phyloP scores from a whole-genome alignment of 2,797 vertebrate genomes.

The Xiphophorus birchmanni region DNA sequence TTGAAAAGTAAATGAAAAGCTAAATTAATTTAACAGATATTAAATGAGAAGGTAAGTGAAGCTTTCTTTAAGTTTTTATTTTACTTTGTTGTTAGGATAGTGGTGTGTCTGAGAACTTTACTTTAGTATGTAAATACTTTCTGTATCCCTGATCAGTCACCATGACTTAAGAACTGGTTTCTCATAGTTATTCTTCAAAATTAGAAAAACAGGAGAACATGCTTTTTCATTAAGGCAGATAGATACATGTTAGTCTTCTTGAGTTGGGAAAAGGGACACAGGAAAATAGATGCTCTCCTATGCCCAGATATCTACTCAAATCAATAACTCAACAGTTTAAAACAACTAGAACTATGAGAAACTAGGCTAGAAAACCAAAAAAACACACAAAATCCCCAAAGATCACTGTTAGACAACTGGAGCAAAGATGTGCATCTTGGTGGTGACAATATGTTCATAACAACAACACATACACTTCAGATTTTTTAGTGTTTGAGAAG shows the following conservation, averaged over 20 bases:
- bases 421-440: not conserved
- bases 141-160: not conserved
- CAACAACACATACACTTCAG: not conserved
- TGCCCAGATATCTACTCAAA: not conserved
- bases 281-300: not conserved
- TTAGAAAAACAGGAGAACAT: no score
- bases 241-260: not conserved
- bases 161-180: not conserved
- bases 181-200: not conserved
- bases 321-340: not conserved
- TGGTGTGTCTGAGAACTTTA: not conserved
- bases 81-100: not conserved
- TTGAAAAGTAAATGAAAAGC: no score
- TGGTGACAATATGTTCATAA: not conserved
- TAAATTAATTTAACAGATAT: not conserved
- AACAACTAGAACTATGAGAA: not conserved
- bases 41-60: not conserved
- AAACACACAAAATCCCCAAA: not conserved
- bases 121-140: not conserved
- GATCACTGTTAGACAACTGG: not conserved
- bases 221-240: not conserved
- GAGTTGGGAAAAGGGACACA: not conserved
- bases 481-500: constrained; percentile 9
- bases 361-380: not conserved
- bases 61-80: not conserved